Evolutionary conservation across 2,113 vertebrate genomes (phyloP).

Genomic region (Sphyrna mokarran): DNA sequence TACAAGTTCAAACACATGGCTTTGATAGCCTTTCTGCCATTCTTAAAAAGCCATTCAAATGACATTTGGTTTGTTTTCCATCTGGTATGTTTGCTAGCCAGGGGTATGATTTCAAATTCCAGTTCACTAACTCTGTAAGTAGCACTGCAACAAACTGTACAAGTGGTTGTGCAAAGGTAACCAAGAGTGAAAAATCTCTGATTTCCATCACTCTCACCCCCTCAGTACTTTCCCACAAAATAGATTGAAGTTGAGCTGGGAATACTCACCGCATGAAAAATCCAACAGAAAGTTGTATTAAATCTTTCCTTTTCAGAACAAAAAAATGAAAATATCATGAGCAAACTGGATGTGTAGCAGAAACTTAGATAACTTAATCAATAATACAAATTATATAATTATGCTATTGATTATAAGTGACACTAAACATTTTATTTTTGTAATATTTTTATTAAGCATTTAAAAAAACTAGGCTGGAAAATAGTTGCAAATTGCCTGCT

Average conservation of each 20-base stretch:
- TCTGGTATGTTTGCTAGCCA: background rate
- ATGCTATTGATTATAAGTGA: background rate
- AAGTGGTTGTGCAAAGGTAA: background rate
- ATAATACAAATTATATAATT: background rate
- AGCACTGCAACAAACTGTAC: background rate
- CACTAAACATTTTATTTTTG: background rate
- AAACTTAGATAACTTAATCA: background rate
- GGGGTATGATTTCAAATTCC: background rate
- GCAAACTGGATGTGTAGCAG: background rate
- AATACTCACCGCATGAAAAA: background rate
- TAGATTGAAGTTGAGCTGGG: background rate
- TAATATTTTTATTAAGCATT: background rate
- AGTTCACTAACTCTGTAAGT: background rate
- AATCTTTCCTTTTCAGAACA: background rate
- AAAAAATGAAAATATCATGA: background rate
- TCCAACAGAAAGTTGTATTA: background rate
- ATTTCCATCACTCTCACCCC: background rate
- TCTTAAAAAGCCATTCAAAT: background rate
- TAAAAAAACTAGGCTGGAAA: background rate
- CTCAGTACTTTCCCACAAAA: constrained; percentile 20
- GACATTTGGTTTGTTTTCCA: background rate
- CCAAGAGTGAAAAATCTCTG: background rate
- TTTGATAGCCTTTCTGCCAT: background rate
- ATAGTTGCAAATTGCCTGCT: background rate
- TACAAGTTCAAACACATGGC: background rate